Evolutionary conservation across 1,140 invertebrate genomes (phyloP).

Genomic region (Coelopa frigida): DNA sequence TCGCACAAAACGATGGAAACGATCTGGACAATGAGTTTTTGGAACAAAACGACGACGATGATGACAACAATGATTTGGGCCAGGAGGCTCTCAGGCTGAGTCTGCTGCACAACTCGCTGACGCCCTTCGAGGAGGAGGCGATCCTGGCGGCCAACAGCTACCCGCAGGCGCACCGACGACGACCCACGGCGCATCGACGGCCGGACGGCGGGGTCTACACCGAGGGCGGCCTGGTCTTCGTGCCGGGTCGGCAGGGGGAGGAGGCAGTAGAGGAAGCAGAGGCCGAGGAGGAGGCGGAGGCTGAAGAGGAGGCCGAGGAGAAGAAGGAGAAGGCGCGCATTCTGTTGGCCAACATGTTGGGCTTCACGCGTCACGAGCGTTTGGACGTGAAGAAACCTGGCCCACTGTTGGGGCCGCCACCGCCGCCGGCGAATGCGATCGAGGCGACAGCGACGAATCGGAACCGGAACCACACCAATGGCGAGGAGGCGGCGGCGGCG

Average conservation of each 20-base stretch:
- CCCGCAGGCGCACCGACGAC: constrained; percentile 11
- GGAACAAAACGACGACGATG: constrained; percentile 12
- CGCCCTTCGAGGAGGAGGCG: constrained; percentile 37
- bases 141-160: constrained; percentile 37
- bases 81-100: constrained; percentile 25
- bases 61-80: constrained; percentile 8
- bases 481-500: too few relatives aligned
- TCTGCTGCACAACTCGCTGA: constrained; percentile 31
- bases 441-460: constrained; percentile 19
- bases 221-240: constrained; percentile 56
- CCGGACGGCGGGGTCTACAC: constrained; percentile 48
- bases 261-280: constrained; percentile 23
- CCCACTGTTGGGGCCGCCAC: constrained; percentile 57
- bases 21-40: constrained; percentile 2
- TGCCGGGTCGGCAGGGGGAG: constrained; percentile 29
- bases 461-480: constrained; percentile 19
- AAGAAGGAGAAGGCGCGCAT: constrained; percentile 26
- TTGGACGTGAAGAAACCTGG: constrained; percentile 94
- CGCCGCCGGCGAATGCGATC: constrained; percentile 43
- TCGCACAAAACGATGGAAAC: neutral
- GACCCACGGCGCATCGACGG: neutral
- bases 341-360: constrained; percentile 47
- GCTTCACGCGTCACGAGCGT: constrained; percentile 77
- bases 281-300: constrained; percentile 21
- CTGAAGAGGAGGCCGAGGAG: constrained; percentile 44